Base-by-base conservation (phyloP, 2,113 vertebrate genomes). In the Tragelaphus scriptus region DNA sequence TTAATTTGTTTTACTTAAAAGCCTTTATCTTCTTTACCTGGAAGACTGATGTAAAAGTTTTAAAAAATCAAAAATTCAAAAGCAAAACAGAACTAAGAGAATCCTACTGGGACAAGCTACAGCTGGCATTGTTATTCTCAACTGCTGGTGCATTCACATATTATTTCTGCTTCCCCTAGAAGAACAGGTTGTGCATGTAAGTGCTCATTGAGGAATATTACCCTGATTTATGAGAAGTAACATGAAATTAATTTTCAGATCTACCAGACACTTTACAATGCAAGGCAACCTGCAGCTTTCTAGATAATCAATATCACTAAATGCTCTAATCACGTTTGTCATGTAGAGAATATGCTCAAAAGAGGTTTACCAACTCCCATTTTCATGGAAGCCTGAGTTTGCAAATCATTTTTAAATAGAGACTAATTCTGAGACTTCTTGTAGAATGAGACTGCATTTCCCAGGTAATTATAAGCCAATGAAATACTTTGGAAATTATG, bases 1-100 rank as follows among this genome's bases (percentile, higher is more conserved):
- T 59, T 97, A 97, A 97, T 97, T 97, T 97, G 88, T 96, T 98
- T 98, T 96, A 49, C 47, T 98, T 97, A 63, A 91, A 81, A 97
- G 40, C 2, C n/a, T 96, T 90, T 97, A 75, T 49, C 59, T 53
- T 97, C 16, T 88, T 55, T 90, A 96, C 23, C 53, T 92, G 61
- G 86, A 90, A 44, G 0, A 98, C 96, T 97, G 96, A 68, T 56
- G 68, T n/a, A 59, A 90, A 96, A 84, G 25, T 92, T 85, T 13
- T 26, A 95, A 77, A 81, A 58, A 91, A 89, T 88, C n/a, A 23
- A 81, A 88, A 88, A 58, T 82, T 61, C 12, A 95, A 75, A 94
- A 51, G 23, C 68, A 92, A 81, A 71, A 75, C 6, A 89, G 15
- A 92, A 81, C 6, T 90, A 91, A 2, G 44, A 98, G n/a, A 30